phyloP scores from a whole-genome alignment of 64 coral and sea anemone genomes.

The Actinia tenebrosa region DNA sequence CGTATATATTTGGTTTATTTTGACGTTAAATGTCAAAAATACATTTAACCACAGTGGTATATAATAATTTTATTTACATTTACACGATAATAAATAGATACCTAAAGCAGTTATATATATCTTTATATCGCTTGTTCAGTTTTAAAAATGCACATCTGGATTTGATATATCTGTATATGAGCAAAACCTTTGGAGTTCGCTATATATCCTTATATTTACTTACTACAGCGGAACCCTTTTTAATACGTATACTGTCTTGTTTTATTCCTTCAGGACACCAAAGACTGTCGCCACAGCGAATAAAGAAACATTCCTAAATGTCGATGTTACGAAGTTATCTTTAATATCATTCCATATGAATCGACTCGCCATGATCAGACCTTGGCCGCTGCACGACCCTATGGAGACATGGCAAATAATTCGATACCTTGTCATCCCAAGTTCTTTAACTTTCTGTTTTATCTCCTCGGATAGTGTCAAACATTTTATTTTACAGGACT shows the following conservation, averaged over 20 bases:
- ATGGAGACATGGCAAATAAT: conserved; percentile 58
- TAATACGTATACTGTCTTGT: neutral
- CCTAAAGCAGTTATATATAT: neutral
- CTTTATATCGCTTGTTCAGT: neutral
- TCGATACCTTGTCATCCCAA: conserved; percentile 53
- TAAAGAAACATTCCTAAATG: conserved; percentile 49
- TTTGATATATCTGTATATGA: neutral
- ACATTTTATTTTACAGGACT: conserved; percentile 24
- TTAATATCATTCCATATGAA: conserved; percentile 49
- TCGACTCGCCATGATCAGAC: conserved; percentile 47
- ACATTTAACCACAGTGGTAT: neutral
- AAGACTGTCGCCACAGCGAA: conserved; percentile 57
- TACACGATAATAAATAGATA: neutral
- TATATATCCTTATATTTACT: neutral
- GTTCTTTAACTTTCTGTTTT: conserved; percentile 34
- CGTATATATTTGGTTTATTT: neutral
- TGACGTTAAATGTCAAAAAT: neutral
- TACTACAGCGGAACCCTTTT: neutral
- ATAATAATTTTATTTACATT: conserved; percentile 1
- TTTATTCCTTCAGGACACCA: conserved; percentile 48
- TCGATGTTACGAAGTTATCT: conserved; percentile 45
- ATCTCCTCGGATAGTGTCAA: conserved; percentile 39
- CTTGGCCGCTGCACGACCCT: conserved; percentile 46
- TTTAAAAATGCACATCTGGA: neutral
- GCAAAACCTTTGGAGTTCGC: neutral